Evolutionary conservation across 2,797 vertebrate species (phyloP).

Genomic region (Telmatherina bonti): DNA sequence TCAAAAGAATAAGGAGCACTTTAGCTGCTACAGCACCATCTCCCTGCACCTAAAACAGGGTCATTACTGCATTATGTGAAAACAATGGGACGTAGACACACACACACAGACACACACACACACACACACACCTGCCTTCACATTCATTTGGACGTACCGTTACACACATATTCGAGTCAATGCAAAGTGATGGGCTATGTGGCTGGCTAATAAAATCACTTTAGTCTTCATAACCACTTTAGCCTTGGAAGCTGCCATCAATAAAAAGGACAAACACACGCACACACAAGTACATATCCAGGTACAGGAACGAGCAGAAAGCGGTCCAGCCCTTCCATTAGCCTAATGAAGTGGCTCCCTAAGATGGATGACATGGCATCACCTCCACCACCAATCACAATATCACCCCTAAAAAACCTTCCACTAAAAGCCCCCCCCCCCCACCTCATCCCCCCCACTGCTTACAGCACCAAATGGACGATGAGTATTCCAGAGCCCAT

Average conservation of each 20-base stretch:
- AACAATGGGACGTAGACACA: conserved; percentile 19
- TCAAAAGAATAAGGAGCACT: conserved; percentile 57
- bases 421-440: conserved; percentile 67
- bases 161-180: conserved; percentile 41
- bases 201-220: conserved; percentile 76
- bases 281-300: conserved; percentile 51
- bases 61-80: conserved; percentile 46
- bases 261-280: conserved; percentile 62
- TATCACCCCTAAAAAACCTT: conserved; percentile 80
- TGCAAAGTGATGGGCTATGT: conserved; percentile 55
- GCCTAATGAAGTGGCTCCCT: conserved; percentile 82
- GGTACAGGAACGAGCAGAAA: conserved; percentile 49
- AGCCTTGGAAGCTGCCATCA: conserved; percentile 77
- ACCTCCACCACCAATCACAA: conserved; percentile 80
- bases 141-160: conserved; percentile 22
- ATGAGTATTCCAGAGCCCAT: conserved; percentile 72
- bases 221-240: conserved; percentile 82
- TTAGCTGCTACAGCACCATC: conserved; percentile 40
- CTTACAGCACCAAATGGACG: conserved; percentile 72
- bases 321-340: conserved; percentile 81
- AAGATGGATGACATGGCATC: conserved; percentile 83
- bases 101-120: conserved; percentile 7
- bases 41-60: conserved; percentile 46
- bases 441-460: conserved; percentile 1
- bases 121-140: conserved; percentile 6